Evolutionary conservation across 2,888 invertebrate species (phyloP), one percentile per base, ranked within the genome.

Genomic region (Epinotia bilunana): DNA sequence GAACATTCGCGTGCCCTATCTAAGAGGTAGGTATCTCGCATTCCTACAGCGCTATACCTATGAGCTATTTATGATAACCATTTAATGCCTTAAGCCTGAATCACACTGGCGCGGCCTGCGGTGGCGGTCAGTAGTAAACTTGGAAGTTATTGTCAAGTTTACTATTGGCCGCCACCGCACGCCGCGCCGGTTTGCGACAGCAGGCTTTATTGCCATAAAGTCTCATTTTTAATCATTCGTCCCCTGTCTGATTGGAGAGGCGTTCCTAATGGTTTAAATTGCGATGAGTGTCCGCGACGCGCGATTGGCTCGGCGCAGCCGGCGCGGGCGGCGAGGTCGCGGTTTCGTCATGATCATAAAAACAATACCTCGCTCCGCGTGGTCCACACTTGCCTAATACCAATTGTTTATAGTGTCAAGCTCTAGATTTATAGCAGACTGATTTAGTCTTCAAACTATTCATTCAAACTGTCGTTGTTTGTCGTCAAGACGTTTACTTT

Each of bases 261-360:
- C 80, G 82, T 85, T 86, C 84, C 68, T 87, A 89, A 90, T 88
- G 86, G 86, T 88, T 89, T 89, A 89, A 91, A 90, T 91, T 91
- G 89, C 88, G 88, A 90, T 90, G 91, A 90, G 85, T 89, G 85
- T 87, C 86, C 83, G 84, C 82, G 85, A 85, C 83, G 83, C 84
- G 87, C 89, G 86, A 90, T 92, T 91, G 90, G 87, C 83, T 84
- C 89, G 92, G 81, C 82, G 84, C 89, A 92, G 81, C 82, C 80
- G 86, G 76, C 90, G 81, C 82, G 80, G 86, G 76, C 90, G 91
- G 77, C 90, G 91, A 90, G 91, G 91, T 85, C 92, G 88, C 86
- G 84, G 89, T 90, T 91, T 91, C 90, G 91, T 91, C 91, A 89
- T 84, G 83, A 85, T 84, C 87, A 86, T 87, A 86, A 89, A 88